Evolutionary conservation across 2,888 invertebrate species (phyloP), one percentile per base, ranked within the genome.

Genomic region (Campoplex nolae): DNA sequence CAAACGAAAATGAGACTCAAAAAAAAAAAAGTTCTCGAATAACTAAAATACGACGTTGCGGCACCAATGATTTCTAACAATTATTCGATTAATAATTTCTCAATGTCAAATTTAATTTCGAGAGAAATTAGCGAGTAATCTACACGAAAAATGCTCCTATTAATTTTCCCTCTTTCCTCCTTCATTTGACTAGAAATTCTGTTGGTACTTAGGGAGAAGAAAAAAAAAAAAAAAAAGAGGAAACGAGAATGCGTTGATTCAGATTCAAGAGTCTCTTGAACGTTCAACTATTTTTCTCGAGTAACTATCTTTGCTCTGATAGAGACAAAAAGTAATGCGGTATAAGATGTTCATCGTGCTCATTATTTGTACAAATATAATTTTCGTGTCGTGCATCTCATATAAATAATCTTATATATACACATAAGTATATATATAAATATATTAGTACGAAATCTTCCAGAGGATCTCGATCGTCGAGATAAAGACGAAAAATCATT

Each of bases 361-460:
- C 88, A 87, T 87, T 85, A 83, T 87, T 88, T 85, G 88, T 88
- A 88, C 87, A 87, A 88, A 87, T 81, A 88, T 83, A 82, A 77
- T 80, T 74, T 77, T 86, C 81, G 84, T 86, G 73, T 78, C 79
- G 71, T 84, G 51, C 75, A 67, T 84, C 81, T 42, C 56, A 76
- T 68, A 78, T 28, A 28, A 68, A 68, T 51, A 28, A 48, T 32
- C 32, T 3, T 71, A 51, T 32, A 32, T 28, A 45, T 23, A 38
- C 42, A 42, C 42, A 42, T 7, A 42, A 3, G 7, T 7, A 42
- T 9, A 42, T 58, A 58, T 18, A n/a, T 18, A 67, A 56, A 70
- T 67, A 79, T 32, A 67, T 38, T 38, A 81, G 76, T 74, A 87
- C 68, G 80, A 81, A 76, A 87, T 87, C 86, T 87, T 87, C 86